Evolutionary conservation across 2,888 invertebrate species (phyloP).

Genomic region (Leptinotarsa rubiginosa): DNA sequence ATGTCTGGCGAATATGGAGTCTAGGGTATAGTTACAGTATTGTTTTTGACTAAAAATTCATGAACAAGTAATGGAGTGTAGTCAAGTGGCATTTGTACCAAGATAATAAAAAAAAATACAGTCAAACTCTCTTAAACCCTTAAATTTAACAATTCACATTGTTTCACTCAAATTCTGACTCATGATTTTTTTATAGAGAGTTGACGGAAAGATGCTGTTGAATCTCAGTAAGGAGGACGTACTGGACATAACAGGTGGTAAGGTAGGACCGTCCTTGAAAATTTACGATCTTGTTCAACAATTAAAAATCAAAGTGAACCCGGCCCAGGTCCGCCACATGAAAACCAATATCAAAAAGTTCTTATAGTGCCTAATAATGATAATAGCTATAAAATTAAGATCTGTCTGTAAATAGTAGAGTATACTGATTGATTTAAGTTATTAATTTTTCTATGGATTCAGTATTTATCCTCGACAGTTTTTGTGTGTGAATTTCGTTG

Average conservation of each 20-base stretch:
- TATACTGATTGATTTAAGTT: slow-evolving; percentile 32
- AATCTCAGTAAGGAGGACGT: slow-evolving; percentile 90
- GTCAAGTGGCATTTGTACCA: no score
- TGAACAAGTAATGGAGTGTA: no score
- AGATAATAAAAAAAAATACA: no score
- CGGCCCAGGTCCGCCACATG: slow-evolving; percentile 74
- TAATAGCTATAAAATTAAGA: slow-evolving; percentile 17
- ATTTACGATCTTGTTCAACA: slow-evolving; percentile 93
- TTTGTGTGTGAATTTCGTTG: slow-evolving; percentile 45
- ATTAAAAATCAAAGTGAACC: slow-evolving; percentile 86
- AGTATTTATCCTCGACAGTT: slow-evolving; percentile 41
- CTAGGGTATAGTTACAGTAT: no score
- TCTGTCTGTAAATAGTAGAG: slow-evolving; percentile 37
- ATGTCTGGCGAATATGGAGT: no score
- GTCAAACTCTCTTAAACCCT: no score
- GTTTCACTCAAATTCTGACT: not conserved
- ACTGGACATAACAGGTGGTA: slow-evolving; percentile 88
- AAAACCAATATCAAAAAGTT: slow-evolving; percentile 76
- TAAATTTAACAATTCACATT: no score
- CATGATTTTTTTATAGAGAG: slow-evolving; percentile 69
- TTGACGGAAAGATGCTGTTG: slow-evolving; percentile 85
- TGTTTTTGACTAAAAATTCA: no score
- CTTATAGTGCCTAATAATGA: slow-evolving; percentile 69
- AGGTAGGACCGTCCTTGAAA: slow-evolving; percentile 94
- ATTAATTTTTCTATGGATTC: slow-evolving; percentile 39